phyloP scores from a whole-genome alignment of 1,140 invertebrate species.

The Drosophila aff. region DNA sequence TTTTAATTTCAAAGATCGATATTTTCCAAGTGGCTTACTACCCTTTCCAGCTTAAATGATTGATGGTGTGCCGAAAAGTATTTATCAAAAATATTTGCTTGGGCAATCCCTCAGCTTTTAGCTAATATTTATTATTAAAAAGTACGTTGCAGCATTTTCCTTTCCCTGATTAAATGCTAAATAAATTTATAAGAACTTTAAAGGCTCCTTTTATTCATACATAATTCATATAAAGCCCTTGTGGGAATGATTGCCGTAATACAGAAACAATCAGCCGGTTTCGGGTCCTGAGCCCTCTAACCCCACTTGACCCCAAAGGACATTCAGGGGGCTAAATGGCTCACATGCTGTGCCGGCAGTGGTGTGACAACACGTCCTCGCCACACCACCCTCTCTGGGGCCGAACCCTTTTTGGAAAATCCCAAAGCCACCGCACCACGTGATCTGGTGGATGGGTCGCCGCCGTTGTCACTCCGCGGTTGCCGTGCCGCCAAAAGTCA shows the following conservation, averaged over 20 bases:
- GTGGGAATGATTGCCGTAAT: conserved; percentile 17
- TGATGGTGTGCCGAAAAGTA: conserved; percentile 7
- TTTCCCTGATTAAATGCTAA: conserved; percentile 4
- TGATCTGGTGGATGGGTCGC: conserved; percentile 1
- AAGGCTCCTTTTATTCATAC: conserved; percentile 14
- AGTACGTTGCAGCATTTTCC: conserved; percentile 1
- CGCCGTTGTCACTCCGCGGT: conserved; percentile 43
- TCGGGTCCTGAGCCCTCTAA: conserved; percentile 16
- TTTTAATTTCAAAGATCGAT: not conserved
- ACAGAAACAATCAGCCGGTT: conserved; percentile 39
- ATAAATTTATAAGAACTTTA: conserved; percentile 23
- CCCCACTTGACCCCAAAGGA: conserved; percentile 43
- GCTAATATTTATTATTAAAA: conserved; percentile 5
- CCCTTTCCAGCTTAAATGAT: not conserved
- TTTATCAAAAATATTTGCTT: conserved; percentile 1
- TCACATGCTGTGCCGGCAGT: conserved; percentile 32
- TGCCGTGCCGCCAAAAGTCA: conserved; percentile 45
- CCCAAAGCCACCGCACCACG: not conserved
- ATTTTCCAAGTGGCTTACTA: too few relatives aligned
- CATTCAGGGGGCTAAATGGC: conserved; percentile 24
- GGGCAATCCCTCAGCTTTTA: not conserved
- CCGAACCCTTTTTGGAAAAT: conserved; percentile 14
- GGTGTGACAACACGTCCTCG: conserved; percentile 35
- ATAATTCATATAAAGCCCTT: conserved; percentile 35
- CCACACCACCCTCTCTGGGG: not conserved